phyloP scores from a whole-genome alignment of 2,113 vertebrate genomes.

The Atherinomorus stipes region DNA sequence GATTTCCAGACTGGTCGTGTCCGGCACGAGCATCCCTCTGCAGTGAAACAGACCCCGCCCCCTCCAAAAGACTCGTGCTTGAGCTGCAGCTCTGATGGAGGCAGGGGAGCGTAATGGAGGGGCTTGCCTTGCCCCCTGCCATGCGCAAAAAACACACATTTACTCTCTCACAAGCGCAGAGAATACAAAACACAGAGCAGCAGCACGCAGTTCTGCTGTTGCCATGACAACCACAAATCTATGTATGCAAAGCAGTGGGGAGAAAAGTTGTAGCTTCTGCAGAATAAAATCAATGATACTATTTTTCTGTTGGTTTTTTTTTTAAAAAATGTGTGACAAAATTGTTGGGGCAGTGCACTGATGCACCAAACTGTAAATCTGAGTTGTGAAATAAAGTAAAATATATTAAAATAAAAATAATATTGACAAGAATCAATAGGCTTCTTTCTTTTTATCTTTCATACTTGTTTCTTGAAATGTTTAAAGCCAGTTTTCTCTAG shows the following conservation, averaged over 20 bases:
- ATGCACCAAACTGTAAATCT: not conserved
- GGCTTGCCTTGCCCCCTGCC: slow-evolving; percentile 22
- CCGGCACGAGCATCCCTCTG: slow-evolving; percentile 74
- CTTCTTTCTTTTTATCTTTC: too few species aligned
- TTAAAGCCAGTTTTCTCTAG: too few species aligned
- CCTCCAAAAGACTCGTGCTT: slow-evolving; percentile 31
- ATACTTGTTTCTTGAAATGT: too few species aligned
- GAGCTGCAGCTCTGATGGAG: slow-evolving; percentile 55
- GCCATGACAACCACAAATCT: slow-evolving; percentile 80
- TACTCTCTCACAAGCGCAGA: slow-evolving; percentile 17
- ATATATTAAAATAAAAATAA: too few species aligned
- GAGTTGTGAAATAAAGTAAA: not conserved
- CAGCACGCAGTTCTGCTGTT: slow-evolving; percentile 69
- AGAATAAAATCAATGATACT: not conserved
- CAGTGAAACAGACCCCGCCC: slow-evolving; percentile 77
- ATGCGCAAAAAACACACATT: slow-evolving; percentile 24
- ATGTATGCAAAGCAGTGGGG: slow-evolving; percentile 14
- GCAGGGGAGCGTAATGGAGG: slow-evolving; percentile 16
- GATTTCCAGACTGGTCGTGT: slow-evolving; percentile 64
- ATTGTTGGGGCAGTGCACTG: not conserved
- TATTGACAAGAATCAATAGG: too few species aligned
- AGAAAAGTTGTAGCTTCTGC: slow-evolving; percentile 40
- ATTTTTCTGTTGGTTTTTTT: too few species aligned
- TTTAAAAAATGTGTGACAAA: not conserved
- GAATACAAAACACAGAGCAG: slow-evolving; percentile 21